These are phyloP conservation scores for Tupaia tana DNA, from an alignment of 2,113 vertebrate genomes.

Conservation along the genomic window DNA sequence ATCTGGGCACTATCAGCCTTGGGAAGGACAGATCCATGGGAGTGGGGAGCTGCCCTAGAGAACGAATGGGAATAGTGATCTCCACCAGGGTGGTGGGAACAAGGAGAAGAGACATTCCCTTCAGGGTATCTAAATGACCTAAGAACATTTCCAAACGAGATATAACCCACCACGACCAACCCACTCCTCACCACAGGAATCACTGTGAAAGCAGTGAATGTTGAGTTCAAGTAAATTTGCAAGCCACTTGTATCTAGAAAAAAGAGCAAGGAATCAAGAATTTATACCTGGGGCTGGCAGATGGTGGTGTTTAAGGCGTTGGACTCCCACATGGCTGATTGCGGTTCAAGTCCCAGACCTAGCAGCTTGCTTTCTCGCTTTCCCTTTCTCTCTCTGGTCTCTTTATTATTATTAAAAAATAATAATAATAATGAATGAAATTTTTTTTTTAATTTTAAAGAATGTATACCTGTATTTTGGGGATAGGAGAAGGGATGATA, in stretches of 20 bases:
- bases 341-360: too few species aligned
- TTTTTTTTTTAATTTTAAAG: too few species aligned
- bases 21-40: background rate
- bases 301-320: too few species aligned
- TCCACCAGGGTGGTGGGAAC: background rate
- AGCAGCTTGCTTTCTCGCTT: too few species aligned
- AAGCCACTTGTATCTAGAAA: background rate
- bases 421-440: too few species aligned
- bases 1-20: background rate
- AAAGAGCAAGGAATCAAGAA: constrained; percentile 3
- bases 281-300: background rate
- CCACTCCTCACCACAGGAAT: background rate
- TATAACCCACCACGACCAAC: background rate
- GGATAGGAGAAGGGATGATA: background rate
- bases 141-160: constrained; percentile 11
- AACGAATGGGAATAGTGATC: background rate
- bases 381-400: too few species aligned
- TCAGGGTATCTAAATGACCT: background rate
- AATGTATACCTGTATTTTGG: background rate
- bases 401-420: too few species aligned
- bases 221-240: constrained; percentile 1
- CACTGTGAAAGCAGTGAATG: background rate
- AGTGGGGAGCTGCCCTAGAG: background rate
- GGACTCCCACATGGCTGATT: too few species aligned
- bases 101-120: background rate